A percentile compares a stretch with the other conserved stretches of the same genome.
phyloP scores from a whole-genome alignment of 2,888 invertebrate genomes.

The Teinopalpus imperialis region DNA sequence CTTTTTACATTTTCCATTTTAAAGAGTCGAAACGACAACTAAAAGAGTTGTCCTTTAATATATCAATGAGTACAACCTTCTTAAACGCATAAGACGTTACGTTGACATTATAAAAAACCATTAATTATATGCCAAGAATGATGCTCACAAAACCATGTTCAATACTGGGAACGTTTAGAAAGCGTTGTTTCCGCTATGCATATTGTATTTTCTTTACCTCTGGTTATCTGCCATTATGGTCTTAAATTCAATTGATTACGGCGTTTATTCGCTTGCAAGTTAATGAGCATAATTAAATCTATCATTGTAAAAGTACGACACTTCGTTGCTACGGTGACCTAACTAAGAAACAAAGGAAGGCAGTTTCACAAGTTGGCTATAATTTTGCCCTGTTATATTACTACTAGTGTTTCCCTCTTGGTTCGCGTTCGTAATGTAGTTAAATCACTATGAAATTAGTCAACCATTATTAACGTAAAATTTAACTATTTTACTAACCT shows the following conservation, averaged over 20 bases:
- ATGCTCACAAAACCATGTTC: slow-evolving; percentile 3
- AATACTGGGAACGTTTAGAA: slow-evolving; percentile 44
- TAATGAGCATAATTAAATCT: background rate
- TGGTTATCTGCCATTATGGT: slow-evolving; percentile 13
- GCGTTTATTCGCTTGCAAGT: slow-evolving; percentile 5
- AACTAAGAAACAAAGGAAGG: slow-evolving; percentile 2
- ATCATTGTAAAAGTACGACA: slow-evolving; percentile 8
- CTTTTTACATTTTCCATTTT: too few species aligned
- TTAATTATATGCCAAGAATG: background rate
- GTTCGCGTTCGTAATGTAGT: too few species aligned
- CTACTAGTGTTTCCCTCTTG: too few species aligned
- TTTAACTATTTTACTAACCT: too few species aligned
- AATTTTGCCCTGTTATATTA: background rate
- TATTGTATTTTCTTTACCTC: slow-evolving; percentile 44
- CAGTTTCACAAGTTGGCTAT: too few species aligned
- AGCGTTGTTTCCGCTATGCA: slow-evolving; percentile 48
- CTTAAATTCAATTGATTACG: background rate
- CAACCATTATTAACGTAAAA: too few species aligned
- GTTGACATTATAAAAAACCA: too few species aligned
- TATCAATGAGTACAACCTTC: too few species aligned
- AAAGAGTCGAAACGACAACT: too few species aligned
- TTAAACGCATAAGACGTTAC: too few species aligned
- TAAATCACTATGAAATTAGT: too few species aligned
- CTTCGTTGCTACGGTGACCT: background rate
- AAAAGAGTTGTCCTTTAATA: too few species aligned